Conservation (phyloP, 2,113 vertebrate species). For the Hucho hucho region DNA sequence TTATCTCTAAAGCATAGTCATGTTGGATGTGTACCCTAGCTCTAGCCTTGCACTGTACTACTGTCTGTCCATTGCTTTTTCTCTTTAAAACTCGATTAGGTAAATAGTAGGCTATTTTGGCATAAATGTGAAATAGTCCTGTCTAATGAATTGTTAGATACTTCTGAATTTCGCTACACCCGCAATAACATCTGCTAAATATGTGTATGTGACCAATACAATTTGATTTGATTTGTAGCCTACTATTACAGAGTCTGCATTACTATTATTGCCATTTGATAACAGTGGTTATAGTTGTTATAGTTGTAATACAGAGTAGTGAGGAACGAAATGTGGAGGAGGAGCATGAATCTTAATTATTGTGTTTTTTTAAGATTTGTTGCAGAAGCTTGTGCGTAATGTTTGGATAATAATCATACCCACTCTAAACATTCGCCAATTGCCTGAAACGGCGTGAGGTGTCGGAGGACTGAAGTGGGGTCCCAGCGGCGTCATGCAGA, state of each 20-base stretch:
- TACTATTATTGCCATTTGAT: background rate
- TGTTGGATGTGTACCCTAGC: background rate
- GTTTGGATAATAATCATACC: background rate
- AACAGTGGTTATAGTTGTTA: background rate
- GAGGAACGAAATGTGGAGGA: background rate
- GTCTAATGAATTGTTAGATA: background rate
- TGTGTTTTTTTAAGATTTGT: background rate
- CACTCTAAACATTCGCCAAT: background rate
- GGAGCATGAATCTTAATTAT: background rate
- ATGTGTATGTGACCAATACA: background rate
- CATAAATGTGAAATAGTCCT: background rate
- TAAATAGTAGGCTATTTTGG: no score
- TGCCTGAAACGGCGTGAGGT: constrained; percentile 19
- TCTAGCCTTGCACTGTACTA: no score
- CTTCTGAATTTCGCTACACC: no score
- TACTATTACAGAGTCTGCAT: background rate
- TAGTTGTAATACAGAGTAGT: background rate
- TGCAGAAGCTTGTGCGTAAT: constrained; percentile 16
- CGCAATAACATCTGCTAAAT: no score
- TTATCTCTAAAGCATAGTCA: background rate
- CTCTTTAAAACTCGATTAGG: background rate
- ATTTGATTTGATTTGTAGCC: background rate
- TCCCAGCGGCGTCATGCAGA: constrained; percentile 66
- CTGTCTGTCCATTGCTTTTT: background rate
- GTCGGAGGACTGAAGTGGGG: constrained; percentile 13